A percentile compares a stretch with the other conserved stretches of the same genome.
Evolutionary conservation across 2,113 vertebrate species (phyloP).

Genomic region (Syngnathus floridae): DNA sequence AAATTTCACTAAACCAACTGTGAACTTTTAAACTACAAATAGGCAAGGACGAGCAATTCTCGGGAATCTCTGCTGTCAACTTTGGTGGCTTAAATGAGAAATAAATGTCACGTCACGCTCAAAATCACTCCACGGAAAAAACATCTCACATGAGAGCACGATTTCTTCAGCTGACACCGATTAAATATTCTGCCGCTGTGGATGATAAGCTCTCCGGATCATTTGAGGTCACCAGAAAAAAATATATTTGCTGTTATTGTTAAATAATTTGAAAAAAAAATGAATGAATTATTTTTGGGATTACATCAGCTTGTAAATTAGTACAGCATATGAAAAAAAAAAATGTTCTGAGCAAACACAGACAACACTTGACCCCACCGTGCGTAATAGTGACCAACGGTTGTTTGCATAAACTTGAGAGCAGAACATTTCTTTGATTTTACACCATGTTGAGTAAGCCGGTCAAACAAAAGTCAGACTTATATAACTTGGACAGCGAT

Average conservation of each 20-base stretch:
- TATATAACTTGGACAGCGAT: conserved; percentile 33
- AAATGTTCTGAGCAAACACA: conserved; percentile 19
- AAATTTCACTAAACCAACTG: not conserved
- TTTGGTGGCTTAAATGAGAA: not conserved
- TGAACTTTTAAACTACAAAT: not conserved
- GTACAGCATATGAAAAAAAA: not conserved
- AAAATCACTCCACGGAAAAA: conserved; percentile 20
- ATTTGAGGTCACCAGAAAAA: conserved; percentile 13
- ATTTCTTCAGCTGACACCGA: conserved; percentile 35
- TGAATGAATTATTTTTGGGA: not conserved
- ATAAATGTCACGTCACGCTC: conserved; percentile 22
- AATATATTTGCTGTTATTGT: too few species aligned
- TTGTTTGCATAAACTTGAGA: conserved; percentile 37
- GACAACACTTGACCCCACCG: conserved; percentile 18
- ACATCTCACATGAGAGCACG: conserved; percentile 36
- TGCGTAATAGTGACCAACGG: not conserved
- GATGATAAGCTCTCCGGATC: not conserved
- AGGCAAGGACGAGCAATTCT: not conserved
- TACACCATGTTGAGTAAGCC: conserved; percentile 22
- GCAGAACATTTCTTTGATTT: conserved; percentile 25
- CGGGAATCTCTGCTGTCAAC: not conserved
- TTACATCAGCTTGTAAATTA: too few species aligned
- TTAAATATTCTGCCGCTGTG: conserved; percentile 21
- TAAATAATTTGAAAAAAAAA: not conserved
- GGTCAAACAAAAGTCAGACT: conserved; percentile 26